These are phyloP conservation scores for Pediacus dermestoides DNA, from an alignment of 2,888 invertebrate species.

Conservation along the genomic window DNA sequence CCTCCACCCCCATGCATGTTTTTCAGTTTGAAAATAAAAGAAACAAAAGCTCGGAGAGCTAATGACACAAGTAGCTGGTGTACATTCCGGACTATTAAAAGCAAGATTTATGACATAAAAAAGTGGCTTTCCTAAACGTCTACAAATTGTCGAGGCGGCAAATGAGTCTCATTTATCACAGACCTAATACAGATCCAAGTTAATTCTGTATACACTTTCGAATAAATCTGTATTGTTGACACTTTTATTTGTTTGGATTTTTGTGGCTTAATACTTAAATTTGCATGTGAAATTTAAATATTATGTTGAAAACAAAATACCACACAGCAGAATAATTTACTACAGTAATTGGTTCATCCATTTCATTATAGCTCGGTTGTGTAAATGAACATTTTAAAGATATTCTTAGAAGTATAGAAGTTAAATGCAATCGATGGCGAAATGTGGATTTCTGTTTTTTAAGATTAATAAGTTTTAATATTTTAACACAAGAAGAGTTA, in stretches of 20 bases:
- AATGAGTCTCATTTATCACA: constrained; percentile 50
- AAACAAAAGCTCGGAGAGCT: constrained; percentile 13
- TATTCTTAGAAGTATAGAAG: no score
- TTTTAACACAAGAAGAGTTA: no score
- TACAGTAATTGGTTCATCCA: no score
- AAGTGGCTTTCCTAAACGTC: constrained; percentile 49
- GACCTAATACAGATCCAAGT: constrained; percentile 44
- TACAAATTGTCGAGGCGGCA: constrained; percentile 52
- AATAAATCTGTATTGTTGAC: constrained; percentile 45
- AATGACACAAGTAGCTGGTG: constrained; percentile 16
- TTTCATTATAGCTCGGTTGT: no score
- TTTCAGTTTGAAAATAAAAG: constrained; percentile 9
- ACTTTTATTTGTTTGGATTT: constrained; percentile 43
- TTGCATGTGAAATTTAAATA: no score
- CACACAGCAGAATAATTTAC: no score
- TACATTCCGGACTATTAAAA: constrained; percentile 48
- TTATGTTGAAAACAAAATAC: neutral
- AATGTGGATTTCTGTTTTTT: no score
- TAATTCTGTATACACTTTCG: constrained; percentile 42
- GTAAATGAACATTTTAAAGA: no score
- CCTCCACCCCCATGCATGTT: constrained; percentile 13
- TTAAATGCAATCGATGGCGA: no score
- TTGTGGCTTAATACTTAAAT: constrained; percentile 22
- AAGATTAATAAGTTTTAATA: no score
- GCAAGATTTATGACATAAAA: constrained; percentile 49